A percentile compares a stretch with the other conserved stretches of the same genome.
phyloP scores from a whole-genome alignment of 2,888 invertebrate species.

The Philereme transversata region DNA sequence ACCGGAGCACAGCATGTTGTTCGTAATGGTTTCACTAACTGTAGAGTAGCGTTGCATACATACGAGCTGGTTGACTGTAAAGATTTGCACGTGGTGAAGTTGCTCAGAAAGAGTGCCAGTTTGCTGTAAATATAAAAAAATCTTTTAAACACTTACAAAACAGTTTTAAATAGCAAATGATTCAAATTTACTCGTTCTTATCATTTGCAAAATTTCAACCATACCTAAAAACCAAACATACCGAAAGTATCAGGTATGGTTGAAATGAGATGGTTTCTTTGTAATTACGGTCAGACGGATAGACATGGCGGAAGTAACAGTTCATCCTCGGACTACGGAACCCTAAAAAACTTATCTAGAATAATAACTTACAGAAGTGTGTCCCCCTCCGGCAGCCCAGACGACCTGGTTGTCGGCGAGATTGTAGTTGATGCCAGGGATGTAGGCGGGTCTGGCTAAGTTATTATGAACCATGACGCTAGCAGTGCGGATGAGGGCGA shows the following conservation, averaged over 20 bases:
- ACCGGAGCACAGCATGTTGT: conserved; percentile 51
- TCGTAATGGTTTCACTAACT: conserved; percentile 33
- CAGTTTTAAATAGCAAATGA: not conserved
- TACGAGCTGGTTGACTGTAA: conserved; percentile 45
- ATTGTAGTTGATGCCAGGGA: conserved; percentile 48
- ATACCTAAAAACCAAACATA: no score
- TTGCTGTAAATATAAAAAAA: conserved; percentile 35
- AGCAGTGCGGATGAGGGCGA: conserved; percentile 47
- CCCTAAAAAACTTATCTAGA: no score
- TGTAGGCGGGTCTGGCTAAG: conserved; percentile 29
- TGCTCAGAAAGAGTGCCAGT: conserved; percentile 41
- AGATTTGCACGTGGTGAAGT: conserved; percentile 51
- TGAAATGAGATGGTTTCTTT: no score
- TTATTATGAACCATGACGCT: conserved; percentile 30
- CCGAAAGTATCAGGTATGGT: no score
- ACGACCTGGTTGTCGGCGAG: conserved; percentile 51
- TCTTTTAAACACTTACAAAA: no score
- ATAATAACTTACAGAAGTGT: conserved; percentile 47
- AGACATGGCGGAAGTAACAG: no score
- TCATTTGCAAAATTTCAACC: no score
- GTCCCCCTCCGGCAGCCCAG: conserved; percentile 63
- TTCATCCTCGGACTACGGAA: no score
- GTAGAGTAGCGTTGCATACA: conserved; percentile 39
- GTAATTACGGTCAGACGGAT: no score
- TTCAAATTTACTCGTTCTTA: not conserved